phyloP scores from a whole-genome alignment of 2,888 invertebrate genomes.

The Lucinisca nassula region DNA sequence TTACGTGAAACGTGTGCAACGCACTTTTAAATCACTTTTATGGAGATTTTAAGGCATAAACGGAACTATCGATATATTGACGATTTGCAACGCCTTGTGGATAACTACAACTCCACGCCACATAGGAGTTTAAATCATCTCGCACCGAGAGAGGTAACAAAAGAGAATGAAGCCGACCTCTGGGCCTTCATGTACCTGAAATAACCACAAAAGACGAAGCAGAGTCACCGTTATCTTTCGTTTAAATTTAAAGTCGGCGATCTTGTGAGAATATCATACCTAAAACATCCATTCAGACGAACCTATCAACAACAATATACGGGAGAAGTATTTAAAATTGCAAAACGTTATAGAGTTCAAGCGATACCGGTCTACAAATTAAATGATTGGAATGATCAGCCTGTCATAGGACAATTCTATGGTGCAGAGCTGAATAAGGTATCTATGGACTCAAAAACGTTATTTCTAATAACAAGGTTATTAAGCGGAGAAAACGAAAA shows the following conservation, averaged over 20 bases:
- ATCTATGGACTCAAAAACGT: not conserved
- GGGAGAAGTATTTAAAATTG: slow-evolving; percentile 2
- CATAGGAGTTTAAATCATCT: slow-evolving; percentile 9
- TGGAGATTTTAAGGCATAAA: too few relatives aligned
- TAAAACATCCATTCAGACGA: not conserved
- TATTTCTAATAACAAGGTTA: not conserved
- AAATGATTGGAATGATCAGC: not conserved
- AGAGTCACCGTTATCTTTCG: not conserved
- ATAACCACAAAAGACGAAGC: not conserved
- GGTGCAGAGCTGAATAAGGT: slow-evolving; percentile 2
- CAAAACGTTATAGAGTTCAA: not conserved
- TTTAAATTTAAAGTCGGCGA: not conserved
- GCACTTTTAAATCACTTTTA: too few relatives aligned
- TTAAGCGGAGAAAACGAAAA: not conserved
- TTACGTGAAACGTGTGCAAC: too few relatives aligned
- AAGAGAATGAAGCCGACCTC: slow-evolving; percentile 26
- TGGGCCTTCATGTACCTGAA: slow-evolving; percentile 11
- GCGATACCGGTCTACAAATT: not conserved
- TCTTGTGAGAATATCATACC: not conserved
- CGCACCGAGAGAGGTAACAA: too few relatives aligned
- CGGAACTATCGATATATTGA: slow-evolving; percentile 24
- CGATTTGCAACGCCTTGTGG: slow-evolving; percentile 16
- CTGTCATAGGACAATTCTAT: slow-evolving; percentile 2
- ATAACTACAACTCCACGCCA: slow-evolving; percentile 15
- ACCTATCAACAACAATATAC: not conserved